Evolutionary conservation across 2,113 vertebrate genomes (phyloP), one percentile per base, ranked within the genome.

Genomic region (Epinephelus fuscoguttatus): DNA sequence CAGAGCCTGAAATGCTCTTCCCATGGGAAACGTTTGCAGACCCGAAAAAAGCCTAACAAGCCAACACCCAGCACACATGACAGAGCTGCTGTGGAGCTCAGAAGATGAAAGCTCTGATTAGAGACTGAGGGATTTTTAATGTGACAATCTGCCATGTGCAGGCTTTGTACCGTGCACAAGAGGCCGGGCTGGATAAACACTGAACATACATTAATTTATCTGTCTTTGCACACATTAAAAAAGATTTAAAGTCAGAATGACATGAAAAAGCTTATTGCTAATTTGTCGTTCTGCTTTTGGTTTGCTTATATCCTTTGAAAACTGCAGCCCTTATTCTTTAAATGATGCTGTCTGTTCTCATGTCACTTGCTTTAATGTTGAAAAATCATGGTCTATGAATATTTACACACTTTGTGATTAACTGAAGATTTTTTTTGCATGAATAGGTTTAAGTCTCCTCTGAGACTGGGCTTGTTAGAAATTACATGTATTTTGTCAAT

Each of bases 1-100:
- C 27, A 21, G 37, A 61, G 19, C 21, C 47, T 66, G 27, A 30
- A 49, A 8, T 23, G 55, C 23, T 70, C 57, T 80, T 84, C 82
- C 82, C 82, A 70, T 52, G 76, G 82, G 82, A 84, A 84, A 70
- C 64, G 37, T 64, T n/a, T 57, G 76, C 70, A 79, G 70, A 37
- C 66, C 66, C 71, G 50, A 57, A 75, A 73, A 59, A 75, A 56
- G 71, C 70, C 8, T 10, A 40, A 84, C 27, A 33, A 70, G 77
- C 71, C 82, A 59, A 80, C 82, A 70, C 57, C 21, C 13, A 70
- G 27, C 13, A 63, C 82, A 70, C 59, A 70, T 25, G 40, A 37
- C 30, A 3, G 52, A 64, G 76, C 57, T 18, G 70, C 60, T 78
- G 42, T 2, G 23, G 68, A 60, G 53, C 69, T 53, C 61, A 25